Conservation (phyloP, 1,140 invertebrate genomes). For the Hydropsyche tenuis region DNA sequence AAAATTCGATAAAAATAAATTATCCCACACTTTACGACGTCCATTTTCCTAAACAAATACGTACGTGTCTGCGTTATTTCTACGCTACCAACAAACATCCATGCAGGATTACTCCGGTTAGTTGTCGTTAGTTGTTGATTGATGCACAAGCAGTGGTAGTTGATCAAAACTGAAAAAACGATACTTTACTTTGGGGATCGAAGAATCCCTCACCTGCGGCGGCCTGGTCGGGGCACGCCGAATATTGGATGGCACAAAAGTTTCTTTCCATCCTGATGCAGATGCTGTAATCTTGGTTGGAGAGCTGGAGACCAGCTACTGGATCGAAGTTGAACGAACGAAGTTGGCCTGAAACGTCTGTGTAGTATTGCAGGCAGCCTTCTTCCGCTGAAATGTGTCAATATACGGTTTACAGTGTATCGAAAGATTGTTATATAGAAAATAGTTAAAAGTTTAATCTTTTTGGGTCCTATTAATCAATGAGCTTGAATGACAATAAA, state of each 20-base stretch:
- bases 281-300: constrained; percentile 88
- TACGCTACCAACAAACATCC: too few relatives aligned
- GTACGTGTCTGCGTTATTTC: too few relatives aligned
- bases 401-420: too few relatives aligned
- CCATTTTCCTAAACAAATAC: not conserved
- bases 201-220: constrained; percentile 42
- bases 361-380: constrained; percentile 84
- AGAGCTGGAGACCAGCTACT: constrained; percentile 76
- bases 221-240: constrained; percentile 72
- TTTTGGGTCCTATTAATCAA: too few relatives aligned
- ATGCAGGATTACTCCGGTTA: too few relatives aligned
- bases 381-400: constrained; percentile 68
- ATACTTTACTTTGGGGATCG: constrained; percentile 43
- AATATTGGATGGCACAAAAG: constrained; percentile 87
- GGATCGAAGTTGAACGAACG: constrained; percentile 85
- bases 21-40: not conserved
- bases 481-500: too few relatives aligned
- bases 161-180: constrained; percentile 29
- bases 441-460: too few relatives aligned
- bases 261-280: constrained; percentile 85
- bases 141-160: not conserved
- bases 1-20: constrained; percentile 12
- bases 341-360: constrained; percentile 79
- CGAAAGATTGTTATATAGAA: too few relatives aligned
- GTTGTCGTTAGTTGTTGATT: too few relatives aligned